These are phyloP conservation scores for Geotrupes spiniger DNA, from an alignment of 2,888 invertebrate species.

Conservation along the genomic window DNA sequence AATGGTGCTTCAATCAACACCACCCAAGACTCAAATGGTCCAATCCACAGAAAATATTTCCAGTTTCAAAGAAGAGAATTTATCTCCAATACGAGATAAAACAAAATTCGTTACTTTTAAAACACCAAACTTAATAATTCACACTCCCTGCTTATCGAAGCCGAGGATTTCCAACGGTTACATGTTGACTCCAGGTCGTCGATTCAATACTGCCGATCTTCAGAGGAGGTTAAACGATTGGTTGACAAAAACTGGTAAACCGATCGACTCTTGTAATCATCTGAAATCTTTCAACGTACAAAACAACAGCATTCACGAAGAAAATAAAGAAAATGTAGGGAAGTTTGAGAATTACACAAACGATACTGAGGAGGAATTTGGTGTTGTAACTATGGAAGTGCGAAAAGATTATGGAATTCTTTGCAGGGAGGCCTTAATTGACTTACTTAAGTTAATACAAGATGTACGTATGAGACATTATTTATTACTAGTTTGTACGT, in stretches of 20 bases:
- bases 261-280: conserved; percentile 53
- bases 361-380: conserved; percentile 35
- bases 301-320: conserved; percentile 33
- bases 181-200: conserved; percentile 15
- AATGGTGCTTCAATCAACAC: neutral
- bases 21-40: conserved; percentile 25
- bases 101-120: conserved; percentile 14
- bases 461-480: conserved; percentile 51
- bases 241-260: conserved; percentile 55
- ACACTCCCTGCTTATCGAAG: no score
- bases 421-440: conserved; percentile 53
- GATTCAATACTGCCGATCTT: conserved; percentile 45
- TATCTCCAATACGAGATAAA: conserved; percentile 5
- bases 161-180: neutral
- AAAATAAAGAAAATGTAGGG: conserved; percentile 55
- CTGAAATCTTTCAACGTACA: conserved; percentile 52
- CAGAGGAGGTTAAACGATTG: conserved; percentile 52
- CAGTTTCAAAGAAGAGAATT: neutral
- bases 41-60: conserved; percentile 23
- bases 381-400: conserved; percentile 29
- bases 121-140: conserved; percentile 14
- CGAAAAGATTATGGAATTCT: conserved; percentile 32
- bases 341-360: conserved; percentile 38
- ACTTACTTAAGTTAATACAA: conserved; percentile 53
- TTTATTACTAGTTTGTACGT: neutral